phyloP scores from a whole-genome alignment of 2,888 invertebrate genomes.

The Galerucella pusilla region DNA sequence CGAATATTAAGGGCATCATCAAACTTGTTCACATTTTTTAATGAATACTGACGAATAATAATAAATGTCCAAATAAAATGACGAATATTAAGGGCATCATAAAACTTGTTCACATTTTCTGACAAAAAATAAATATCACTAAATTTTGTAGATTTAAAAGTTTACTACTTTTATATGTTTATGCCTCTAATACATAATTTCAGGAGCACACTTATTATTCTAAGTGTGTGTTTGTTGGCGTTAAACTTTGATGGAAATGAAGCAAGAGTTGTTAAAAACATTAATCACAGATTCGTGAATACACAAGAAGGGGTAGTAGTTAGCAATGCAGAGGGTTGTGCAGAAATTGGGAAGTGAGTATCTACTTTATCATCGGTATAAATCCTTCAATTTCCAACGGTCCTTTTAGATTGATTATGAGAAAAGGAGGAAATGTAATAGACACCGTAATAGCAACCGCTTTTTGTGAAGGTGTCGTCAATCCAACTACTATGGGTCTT shows the following conservation, averaged over 20 bases:
- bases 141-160: too few relatives aligned
- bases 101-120: too few relatives aligned
- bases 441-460: constrained; percentile 89
- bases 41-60: too few relatives aligned
- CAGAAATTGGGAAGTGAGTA: constrained; percentile 45
- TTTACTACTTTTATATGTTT: too few relatives aligned
- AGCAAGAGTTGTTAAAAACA: not conserved
- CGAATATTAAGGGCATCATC: too few relatives aligned
- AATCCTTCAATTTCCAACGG: not conserved
- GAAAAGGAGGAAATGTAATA: constrained; percentile 80
- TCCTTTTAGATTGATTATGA: constrained; percentile 71
- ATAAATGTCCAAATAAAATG: too few relatives aligned
- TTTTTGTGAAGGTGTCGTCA: constrained; percentile 86
- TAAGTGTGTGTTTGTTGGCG: not conserved
- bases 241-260: not conserved
- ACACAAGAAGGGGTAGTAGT: constrained; percentile 34
- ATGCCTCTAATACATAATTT: too few relatives aligned
- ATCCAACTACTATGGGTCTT: constrained; percentile 87
- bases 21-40: too few relatives aligned
- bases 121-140: too few relatives aligned
- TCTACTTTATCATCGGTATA: too few relatives aligned
- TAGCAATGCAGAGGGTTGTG: constrained; percentile 43
- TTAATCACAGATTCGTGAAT: too few relatives aligned
- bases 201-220: not conserved
- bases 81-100: too few relatives aligned